Evolutionary conservation across 1,140 invertebrate species (phyloP), one percentile per base, ranked within the genome.

Genomic region (Drosophila ananassae): DNA sequence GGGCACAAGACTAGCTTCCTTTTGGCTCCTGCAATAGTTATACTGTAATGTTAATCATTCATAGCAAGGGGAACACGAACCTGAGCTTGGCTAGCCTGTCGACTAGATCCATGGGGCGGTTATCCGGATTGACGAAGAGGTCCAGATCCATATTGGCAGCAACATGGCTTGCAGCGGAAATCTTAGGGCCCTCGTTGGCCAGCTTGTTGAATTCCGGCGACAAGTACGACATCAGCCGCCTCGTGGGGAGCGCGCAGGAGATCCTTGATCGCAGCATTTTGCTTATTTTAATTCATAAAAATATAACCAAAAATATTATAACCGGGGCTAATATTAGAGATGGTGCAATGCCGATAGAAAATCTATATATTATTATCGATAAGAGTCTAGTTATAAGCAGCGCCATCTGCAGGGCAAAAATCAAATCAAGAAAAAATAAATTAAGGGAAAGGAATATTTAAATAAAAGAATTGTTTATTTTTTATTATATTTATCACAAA

Each of bases 201-300:
- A 89, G 17, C 62, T 62, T 78, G 37, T 79, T 87, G 24, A 87
- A 87, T 34, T 77, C 62, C 12, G 24, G 71, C 12, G 82, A 87
- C 13, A 87, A 78, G 46, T 89, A 89, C 1, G 82, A 89, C 17
- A 76, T 47, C 39, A 60, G 79, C 72, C 82, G 67, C 50, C 71
- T 62, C 2, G 51, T 37, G 10, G 58, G 39, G 6, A 63, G 9
- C 13, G 57, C 10, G 44, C 53, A 63, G 17, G 60, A 51, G 48
- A 72, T 24, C 44, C 69, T 67, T 6, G 69, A 78, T 60, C 71
- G 66, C 30, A 85, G 34, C 74, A 85, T 87, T 10, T 21, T 39
- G 3, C 24, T 72, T 28, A 2, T 32, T 60, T 67, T 62, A 57
- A 48, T 75, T 76, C 51, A 74, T 73, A 3, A 54, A 71, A 55